phyloP scores from a whole-genome alignment of 2,113 vertebrate species.

The Parus major region DNA sequence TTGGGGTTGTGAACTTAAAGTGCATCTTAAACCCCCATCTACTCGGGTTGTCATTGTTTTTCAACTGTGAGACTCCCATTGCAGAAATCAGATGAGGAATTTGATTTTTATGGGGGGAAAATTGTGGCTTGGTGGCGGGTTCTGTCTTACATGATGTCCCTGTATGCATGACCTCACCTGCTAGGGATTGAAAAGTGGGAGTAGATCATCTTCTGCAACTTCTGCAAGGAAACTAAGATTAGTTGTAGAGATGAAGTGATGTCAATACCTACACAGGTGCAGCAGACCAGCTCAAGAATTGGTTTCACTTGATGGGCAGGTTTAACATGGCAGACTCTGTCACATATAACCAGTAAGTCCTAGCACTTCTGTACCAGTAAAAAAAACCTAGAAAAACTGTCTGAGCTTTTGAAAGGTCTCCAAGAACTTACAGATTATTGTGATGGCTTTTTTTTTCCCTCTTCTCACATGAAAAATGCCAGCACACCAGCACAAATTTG shows the following conservation, averaged over 20 bases:
- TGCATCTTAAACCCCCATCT: background rate
- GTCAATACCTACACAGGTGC: background rate
- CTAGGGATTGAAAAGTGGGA: background rate
- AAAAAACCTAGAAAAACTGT: background rate
- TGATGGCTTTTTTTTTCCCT: background rate
- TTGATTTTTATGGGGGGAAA: background rate
- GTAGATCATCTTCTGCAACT: background rate
- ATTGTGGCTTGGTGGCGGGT: background rate
- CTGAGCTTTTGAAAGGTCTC: background rate
- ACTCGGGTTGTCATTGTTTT: background rate
- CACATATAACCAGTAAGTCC: rapidly evolving
- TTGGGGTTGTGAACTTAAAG: background rate
- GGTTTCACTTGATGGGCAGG: background rate
- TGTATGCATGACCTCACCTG: background rate
- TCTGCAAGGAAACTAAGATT: background rate
- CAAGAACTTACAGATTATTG: background rate
- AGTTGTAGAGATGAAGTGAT: background rate
- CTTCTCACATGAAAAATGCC: background rate
- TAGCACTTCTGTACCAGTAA: background rate
- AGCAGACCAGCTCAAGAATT: background rate
- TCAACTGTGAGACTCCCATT: background rate
- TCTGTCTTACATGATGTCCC: background rate
- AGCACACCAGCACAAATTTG: rapidly evolving
- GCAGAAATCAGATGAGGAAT: background rate
- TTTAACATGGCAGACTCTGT: background rate